Evolutionary conservation across 2,888 invertebrate genomes (phyloP), one percentile per base, ranked within the genome.

Genomic region (Agriopis marginaria): DNA sequence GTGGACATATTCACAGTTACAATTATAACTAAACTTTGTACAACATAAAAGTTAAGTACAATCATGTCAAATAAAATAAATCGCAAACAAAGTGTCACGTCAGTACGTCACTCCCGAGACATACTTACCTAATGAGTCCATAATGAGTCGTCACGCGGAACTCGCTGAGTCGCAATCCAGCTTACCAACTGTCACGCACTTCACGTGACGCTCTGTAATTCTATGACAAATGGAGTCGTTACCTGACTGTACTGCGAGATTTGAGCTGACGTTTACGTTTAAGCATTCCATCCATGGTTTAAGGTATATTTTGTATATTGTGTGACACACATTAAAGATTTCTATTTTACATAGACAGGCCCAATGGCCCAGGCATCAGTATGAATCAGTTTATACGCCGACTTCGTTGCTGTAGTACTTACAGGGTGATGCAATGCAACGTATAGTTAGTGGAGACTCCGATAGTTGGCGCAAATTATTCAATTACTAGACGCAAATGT

Each of bases 151-250:
- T 61, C 54, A 61, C 50, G n/a, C 47, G 32, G 66, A 55, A 54
- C 54, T n/a, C 42, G 40, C 44, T 11, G 23, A 39, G 14, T 54
- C 17, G 45, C 45, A 2, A 7, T 49, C 6, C 39, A 61, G 66
- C 56, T 67, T 45, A 53, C 68, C 58, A 53, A 47, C 53, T 63
- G 68, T 68, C 68, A 68, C 53, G 12, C n/a, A 42, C 54, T 54
- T 23, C 14, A 50, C 55, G 42, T 58, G 61, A 64, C 63, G n/a
- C 4, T 23, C 58, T 40, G 56, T 67, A 67, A 63, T 54, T 51
- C 68, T 68, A 53, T 68, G 68, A 68, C 68, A 59, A 68, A 68
- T 68, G 63, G 39, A 63, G 51, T 3, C 39, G 45, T 50, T 44
- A 12, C 3, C 42, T 14, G 61, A 54, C 49, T 62, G 47, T 47